Evolutionary conservation across 2,888 invertebrate genomes (phyloP).

Genomic region (Alcis repandata): DNA sequence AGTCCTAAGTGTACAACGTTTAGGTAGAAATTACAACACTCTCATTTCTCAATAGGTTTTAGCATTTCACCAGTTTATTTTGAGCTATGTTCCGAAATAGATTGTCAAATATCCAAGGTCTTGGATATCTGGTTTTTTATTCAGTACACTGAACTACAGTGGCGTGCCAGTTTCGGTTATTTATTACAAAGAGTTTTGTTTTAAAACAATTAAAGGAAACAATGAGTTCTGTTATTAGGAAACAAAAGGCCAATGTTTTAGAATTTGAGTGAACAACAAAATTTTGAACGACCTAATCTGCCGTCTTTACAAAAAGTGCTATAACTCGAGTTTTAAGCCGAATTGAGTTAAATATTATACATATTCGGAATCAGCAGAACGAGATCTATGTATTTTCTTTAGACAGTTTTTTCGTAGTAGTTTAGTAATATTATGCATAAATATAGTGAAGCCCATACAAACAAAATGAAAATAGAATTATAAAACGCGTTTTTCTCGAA

Average conservation of each 20-base stretch:
- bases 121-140: constrained; percentile 19
- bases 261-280: not conserved
- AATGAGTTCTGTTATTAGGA: constrained; percentile 32
- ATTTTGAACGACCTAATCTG: too few relatives aligned
- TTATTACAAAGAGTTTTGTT: constrained; percentile 38
- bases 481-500: too few relatives aligned
- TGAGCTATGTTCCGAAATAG: constrained; percentile 5
- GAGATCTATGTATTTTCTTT: too few relatives aligned
- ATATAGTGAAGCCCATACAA: too few relatives aligned
- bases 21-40: constrained; percentile 4
- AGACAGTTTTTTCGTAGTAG: too few relatives aligned
- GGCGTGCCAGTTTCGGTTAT: constrained; percentile 22
- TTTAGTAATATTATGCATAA: too few relatives aligned
- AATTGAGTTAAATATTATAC: too few relatives aligned
- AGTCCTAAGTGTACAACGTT: not conserved
- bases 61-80: constrained; percentile 4
- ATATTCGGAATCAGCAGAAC: too few relatives aligned
- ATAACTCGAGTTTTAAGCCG: too few relatives aligned
- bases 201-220: constrained; percentile 38
- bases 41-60: constrained; percentile 1
- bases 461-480: too few relatives aligned
- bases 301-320: too few relatives aligned
- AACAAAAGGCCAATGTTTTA: constrained; percentile 19
- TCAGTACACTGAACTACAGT: constrained; percentile 35
- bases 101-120: constrained; percentile 3